phyloP scores from a whole-genome alignment of 64 coral and sea anemone species.

The Montipora foliosa region DNA sequence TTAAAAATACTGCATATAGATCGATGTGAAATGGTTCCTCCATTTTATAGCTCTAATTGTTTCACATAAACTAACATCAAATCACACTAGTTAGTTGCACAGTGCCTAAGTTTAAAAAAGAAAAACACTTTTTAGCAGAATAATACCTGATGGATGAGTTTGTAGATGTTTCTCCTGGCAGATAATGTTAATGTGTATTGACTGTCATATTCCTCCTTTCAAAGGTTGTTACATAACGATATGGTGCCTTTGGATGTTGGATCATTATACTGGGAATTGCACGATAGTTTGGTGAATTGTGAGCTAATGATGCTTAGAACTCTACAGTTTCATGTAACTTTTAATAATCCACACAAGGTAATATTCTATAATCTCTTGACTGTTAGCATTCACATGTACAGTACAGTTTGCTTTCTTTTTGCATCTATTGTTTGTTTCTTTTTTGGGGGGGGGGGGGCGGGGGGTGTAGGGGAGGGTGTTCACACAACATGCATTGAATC shows the following conservation, averaged over 20 bases:
- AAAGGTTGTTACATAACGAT: conserved; percentile 64
- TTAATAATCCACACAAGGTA: conserved; percentile 98
- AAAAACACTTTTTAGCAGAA: no score
- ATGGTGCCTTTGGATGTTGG: conserved; percentile 77
- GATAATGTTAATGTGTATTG: no score
- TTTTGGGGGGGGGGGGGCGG: not conserved
- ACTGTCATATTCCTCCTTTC: not conserved
- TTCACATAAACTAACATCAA: no score
- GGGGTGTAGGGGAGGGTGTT: no score
- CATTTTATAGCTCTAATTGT: no score
- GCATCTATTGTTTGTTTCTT: not conserved
- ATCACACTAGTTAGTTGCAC: no score
- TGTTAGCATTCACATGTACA: not conserved
- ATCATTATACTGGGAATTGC: conserved; percentile 86
- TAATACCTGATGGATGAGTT: no score
- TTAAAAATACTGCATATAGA: no score
- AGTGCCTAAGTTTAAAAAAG: no score
- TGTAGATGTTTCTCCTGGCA: no score
- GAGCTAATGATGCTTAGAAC: conserved; percentile 85
- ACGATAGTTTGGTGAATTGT: conserved; percentile 92
- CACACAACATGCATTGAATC: no score
- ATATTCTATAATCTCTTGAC: not conserved
- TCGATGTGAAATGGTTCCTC: no score
- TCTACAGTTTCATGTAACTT: conserved; percentile 82
- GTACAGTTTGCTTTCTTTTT: not conserved